Conservation (phyloP, 2,797 vertebrate species). For the Peromyscus attwateri region DNA sequence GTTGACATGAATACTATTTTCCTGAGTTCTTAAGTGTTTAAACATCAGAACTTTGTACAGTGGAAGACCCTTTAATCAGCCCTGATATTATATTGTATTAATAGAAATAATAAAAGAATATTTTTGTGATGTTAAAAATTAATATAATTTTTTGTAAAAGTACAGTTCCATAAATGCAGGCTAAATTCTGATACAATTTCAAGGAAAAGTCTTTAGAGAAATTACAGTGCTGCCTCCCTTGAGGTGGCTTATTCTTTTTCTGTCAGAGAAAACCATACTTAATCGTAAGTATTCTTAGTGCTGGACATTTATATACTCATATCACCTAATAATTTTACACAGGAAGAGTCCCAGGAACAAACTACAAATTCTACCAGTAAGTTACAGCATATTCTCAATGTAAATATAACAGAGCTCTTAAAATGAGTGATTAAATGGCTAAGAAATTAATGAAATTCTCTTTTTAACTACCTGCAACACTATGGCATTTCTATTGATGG, state of each 20-base stretch:
- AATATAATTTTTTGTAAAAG: not conserved
- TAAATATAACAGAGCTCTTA: not conserved
- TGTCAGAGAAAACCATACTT: not conserved
- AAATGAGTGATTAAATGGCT: not conserved
- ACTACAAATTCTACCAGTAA: not conserved
- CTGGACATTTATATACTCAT: not conserved
- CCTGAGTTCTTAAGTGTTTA: constrained; percentile 61
- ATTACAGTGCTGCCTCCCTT: not conserved
- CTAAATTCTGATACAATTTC: not conserved
- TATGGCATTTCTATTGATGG: not conserved
- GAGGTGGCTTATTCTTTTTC: constrained; percentile 52
- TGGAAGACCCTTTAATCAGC: not conserved
- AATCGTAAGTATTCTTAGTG: constrained; percentile 17
- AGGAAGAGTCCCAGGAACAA: not conserved
- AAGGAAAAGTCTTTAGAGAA: not conserved
- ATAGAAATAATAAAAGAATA: not conserved
- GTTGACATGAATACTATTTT: not conserved
- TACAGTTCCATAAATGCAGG: not conserved
- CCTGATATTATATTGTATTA: not conserved
- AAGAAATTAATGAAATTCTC: not conserved
- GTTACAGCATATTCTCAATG: not conserved
- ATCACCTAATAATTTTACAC: not conserved
- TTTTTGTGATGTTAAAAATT: not conserved
- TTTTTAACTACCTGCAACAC: not conserved
- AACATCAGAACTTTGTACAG: not conserved